These are phyloP conservation scores for Zosterops borbonicus DNA, from an alignment of 2,113 vertebrate genomes.

Conservation along the genomic window DNA sequence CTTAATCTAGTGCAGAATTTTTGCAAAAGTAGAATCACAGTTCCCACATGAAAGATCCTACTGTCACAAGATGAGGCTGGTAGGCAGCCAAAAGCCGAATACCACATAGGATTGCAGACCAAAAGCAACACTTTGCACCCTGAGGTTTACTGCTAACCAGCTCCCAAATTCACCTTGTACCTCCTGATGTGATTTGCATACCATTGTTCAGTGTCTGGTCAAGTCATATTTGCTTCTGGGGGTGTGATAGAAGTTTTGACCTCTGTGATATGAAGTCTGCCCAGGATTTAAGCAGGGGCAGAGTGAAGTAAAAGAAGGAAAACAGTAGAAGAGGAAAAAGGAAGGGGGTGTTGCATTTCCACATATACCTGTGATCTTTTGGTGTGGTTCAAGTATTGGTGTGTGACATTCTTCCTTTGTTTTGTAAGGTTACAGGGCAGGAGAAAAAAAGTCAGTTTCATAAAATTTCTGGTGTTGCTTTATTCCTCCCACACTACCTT, in stretches of 20 bases:
- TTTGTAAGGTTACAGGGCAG: constrained; percentile 1
- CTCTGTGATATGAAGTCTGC: neutral
- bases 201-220: neutral
- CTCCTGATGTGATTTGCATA: neutral
- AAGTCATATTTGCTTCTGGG: neutral
- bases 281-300: neutral
- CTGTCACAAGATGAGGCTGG: neutral
- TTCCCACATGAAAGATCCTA: neutral
- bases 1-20: neutral
- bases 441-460: neutral
- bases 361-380: constrained; percentile 4
- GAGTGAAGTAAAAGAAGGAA: neutral
- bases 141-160: neutral
- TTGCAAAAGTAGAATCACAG: neutral
- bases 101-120: neutral
- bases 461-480: neutral
- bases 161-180: neutral
- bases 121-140: neutral
- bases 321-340: neutral
- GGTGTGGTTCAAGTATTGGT: neutral
- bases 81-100: neutral
- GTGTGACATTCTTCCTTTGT: neutral
- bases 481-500: neutral
- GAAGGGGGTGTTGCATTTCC: constrained; percentile 32
- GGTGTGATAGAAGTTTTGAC: neutral